Conservation (phyloP, 2,888 invertebrate species). For the Brachyptera risi region DNA sequence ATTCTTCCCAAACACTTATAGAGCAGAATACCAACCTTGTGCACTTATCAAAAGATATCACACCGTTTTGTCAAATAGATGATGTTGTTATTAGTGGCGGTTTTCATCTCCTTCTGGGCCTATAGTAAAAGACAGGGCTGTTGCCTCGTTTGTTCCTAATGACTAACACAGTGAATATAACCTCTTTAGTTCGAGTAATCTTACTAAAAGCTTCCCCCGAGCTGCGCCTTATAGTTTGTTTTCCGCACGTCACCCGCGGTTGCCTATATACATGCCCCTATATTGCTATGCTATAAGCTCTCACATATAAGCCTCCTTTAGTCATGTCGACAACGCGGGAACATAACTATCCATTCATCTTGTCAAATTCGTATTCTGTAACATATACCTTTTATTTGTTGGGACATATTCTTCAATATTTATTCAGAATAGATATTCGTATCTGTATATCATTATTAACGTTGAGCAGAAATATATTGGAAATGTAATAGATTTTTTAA, state of each 20-base stretch:
- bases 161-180: not conserved
- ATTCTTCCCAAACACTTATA: too few relatives aligned
- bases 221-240: not conserved
- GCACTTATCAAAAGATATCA: not conserved
- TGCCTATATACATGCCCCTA: not conserved
- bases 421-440: too few relatives aligned
- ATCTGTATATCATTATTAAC: too few relatives aligned
- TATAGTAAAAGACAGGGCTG: too few relatives aligned
- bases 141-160: constrained; percentile 14
- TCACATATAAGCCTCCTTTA: too few relatives aligned
- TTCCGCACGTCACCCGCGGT: not conserved
- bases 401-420: too few relatives aligned
- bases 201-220: constrained; percentile 22
- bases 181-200: too few relatives aligned
- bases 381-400: too few relatives aligned
- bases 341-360: not conserved
- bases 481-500: too few relatives aligned
- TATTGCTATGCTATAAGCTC: not conserved
- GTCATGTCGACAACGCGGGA: not conserved
- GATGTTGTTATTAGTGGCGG: constrained; percentile 3
- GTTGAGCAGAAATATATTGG: too few relatives aligned
- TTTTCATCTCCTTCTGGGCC: too few relatives aligned
- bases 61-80: not conserved
- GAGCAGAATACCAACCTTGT: too few relatives aligned
- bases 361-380: not conserved